Evolutionary conservation across 2,888 invertebrate species (phyloP).

Genomic region (Drosophila antonietae): DNA sequence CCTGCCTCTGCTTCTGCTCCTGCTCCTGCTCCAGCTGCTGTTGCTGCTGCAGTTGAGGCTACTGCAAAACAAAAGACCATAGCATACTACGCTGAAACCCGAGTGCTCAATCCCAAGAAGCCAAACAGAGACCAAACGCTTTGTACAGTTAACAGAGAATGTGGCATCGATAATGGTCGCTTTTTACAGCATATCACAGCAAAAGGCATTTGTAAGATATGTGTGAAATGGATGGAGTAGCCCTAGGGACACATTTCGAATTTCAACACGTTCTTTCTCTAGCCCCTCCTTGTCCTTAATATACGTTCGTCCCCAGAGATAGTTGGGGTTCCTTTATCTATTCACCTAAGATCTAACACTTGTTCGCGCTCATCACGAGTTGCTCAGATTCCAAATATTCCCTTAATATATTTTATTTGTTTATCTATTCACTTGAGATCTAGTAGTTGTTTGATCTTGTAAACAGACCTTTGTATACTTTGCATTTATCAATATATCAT

Average conservation of each 20-base stretch:
- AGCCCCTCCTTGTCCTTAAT: slow-evolving; percentile 3
- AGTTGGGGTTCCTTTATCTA: not conserved
- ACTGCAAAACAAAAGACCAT: slow-evolving; percentile 19
- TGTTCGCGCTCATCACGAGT: not conserved
- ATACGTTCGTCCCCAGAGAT: not conserved
- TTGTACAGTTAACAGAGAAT: slow-evolving; percentile 21
- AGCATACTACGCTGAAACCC: slow-evolving; percentile 21
- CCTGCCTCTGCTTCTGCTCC: slow-evolving; percentile 5
- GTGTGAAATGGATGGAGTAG: not conserved
- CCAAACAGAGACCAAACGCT: slow-evolving; percentile 8
- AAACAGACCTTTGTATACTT: not conserved
- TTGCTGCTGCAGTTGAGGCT: slow-evolving; percentile 3
- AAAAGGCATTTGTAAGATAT: slow-evolving; percentile 27
- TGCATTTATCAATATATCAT: too few species aligned
- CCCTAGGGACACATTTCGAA: slow-evolving; percentile 31
- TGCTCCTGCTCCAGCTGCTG: slow-evolving; percentile 9
- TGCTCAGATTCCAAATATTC: not conserved
- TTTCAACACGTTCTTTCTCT: slow-evolving; percentile 17
- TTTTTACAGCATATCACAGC: slow-evolving; percentile 14
- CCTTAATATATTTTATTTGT: not conserved
- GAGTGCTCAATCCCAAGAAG: slow-evolving; percentile 30
- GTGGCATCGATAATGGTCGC: slow-evolving; percentile 31
- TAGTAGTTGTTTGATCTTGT: not conserved
- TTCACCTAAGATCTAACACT: slow-evolving; percentile 1
- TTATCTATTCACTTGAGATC: not conserved